Percentiles rank a stretch among this genome's conserved stretches.
Evolutionary conservation across 2,888 invertebrate species (phyloP).

Genomic region (Netelia virgata): DNA sequence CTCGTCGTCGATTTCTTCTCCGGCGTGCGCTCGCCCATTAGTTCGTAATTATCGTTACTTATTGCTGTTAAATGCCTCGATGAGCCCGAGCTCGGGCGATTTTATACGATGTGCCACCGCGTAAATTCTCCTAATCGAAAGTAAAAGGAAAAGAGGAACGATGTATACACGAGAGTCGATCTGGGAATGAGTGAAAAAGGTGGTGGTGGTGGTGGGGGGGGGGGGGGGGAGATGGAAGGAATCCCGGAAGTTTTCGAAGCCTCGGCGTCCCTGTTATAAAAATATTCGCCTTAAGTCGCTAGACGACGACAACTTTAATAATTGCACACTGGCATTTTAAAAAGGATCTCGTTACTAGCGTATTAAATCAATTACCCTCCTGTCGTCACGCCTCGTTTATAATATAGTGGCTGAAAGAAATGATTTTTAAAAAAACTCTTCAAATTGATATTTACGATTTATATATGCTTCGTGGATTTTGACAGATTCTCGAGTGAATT

Average conservation of each 20-base stretch:
- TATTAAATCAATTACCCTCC: constrained; percentile 50
- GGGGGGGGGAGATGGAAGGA: constrained; percentile 14
- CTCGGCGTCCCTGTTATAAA: constrained; percentile 38
- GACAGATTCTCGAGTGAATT: not conserved
- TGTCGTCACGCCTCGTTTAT: constrained; percentile 23
- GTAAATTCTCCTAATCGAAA: constrained; percentile 75
- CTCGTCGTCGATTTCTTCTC: constrained; percentile 56
- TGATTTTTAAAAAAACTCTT: not conserved
- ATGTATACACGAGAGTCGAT: constrained; percentile 9
- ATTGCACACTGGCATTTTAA: constrained; percentile 22
- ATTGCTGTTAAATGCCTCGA: constrained; percentile 78
- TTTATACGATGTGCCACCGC: constrained; percentile 72
- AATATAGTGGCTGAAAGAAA: not conserved
- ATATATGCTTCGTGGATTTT: not conserved
- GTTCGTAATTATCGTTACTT: constrained; percentile 84
- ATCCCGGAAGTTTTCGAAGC: constrained; percentile 48
- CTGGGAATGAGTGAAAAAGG: not conserved
- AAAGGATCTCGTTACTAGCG: constrained; percentile 3
- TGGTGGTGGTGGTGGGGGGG: not conserved
- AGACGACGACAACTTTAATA: constrained; percentile 52
- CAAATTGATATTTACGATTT: not conserved
- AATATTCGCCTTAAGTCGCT: constrained; percentile 29
- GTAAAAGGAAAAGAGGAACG: constrained; percentile 44
- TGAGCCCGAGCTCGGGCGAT: constrained; percentile 58
- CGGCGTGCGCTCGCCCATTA: constrained; percentile 77